Evolutionary conservation across 2,113 vertebrate species (phyloP).

Genomic region (Aepyceros melampus): DNA sequence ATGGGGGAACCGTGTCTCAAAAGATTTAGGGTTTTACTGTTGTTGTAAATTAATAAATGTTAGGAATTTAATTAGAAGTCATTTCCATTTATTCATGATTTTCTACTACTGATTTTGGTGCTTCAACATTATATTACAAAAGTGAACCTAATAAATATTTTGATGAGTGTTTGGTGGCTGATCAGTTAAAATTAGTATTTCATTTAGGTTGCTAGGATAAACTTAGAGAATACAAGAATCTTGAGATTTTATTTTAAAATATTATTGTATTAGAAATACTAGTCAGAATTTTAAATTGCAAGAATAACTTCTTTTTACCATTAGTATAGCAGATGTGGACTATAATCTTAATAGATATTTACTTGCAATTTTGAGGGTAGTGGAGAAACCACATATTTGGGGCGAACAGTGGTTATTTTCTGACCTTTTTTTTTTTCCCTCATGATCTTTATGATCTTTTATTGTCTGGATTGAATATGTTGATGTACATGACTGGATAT

Average conservation of each 20-base stretch:
- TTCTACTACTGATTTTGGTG: background rate
- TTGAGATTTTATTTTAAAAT: conserved; percentile 14
- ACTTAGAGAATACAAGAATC: background rate
- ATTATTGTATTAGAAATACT: conserved; percentile 22
- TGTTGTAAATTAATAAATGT: background rate
- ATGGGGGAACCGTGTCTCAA: background rate
- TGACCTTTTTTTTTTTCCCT: background rate
- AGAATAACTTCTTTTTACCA: background rate
- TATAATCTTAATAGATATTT: conserved; percentile 9
- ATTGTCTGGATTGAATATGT: background rate
- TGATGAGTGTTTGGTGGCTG: background rate
- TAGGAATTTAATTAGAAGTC: background rate
- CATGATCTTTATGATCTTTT: background rate
- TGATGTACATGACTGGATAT: background rate
- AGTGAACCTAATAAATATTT: background rate
- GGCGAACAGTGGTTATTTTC: background rate
- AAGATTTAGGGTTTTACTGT: background rate
- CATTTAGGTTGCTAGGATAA: background rate
- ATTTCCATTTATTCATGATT: background rate
- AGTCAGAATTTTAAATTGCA: conserved; percentile 14
- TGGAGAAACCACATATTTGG: background rate
- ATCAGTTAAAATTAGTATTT: conserved; percentile 2
- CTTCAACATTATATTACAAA: background rate
- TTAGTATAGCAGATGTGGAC: background rate
- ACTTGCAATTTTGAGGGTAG: background rate